Conservation (phyloP, 2,113 vertebrate genomes). For the Leucosticte australis region DNA sequence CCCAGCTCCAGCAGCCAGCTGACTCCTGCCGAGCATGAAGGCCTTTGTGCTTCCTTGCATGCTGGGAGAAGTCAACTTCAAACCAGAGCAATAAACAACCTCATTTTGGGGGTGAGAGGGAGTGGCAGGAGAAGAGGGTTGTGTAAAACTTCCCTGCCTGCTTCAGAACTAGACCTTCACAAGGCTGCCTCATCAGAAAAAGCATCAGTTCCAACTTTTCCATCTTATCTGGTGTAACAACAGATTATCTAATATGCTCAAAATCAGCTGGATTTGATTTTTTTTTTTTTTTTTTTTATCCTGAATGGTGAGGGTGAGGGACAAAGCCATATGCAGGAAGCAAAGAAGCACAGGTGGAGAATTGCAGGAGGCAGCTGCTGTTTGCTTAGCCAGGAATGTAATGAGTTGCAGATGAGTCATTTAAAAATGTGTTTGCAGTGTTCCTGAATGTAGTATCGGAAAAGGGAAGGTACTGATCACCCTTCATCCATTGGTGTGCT, state of each 20-base stretch:
- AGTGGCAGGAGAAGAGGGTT: background rate
- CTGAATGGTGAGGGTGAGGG: background rate
- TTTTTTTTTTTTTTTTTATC: background rate
- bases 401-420: background rate
- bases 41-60: background rate
- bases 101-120: background rate
- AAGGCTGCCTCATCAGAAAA: background rate
- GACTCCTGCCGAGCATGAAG: background rate
- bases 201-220: background rate
- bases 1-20: background rate
- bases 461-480: background rate
- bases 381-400: background rate
- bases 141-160: background rate
- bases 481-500: background rate
- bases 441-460: accelerated
- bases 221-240: background rate
- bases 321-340: background rate
- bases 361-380: background rate
- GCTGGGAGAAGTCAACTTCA: background rate
- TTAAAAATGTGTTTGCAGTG: background rate
- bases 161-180: background rate
- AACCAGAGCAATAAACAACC: background rate
- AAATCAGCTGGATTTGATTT: accelerated
- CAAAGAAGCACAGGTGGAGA: background rate
- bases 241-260: background rate